A percentile compares a stretch with the other conserved stretches of the same genome.
phyloP scores from a whole-genome alignment of 1,140 invertebrate genomes.

The Asobara japonica region DNA sequence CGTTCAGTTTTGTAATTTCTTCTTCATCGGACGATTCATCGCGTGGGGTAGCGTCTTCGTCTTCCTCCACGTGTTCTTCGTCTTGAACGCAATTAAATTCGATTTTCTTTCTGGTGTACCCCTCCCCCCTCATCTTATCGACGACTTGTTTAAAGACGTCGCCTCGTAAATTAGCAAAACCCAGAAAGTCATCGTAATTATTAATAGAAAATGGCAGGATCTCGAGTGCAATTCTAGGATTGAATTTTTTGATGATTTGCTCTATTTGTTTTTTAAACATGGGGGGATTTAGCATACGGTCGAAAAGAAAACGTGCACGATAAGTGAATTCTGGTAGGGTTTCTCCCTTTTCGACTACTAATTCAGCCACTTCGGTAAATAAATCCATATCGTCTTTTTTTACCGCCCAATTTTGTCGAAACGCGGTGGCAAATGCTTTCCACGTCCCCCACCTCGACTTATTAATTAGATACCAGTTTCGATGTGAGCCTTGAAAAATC shows the following conservation, averaged over 20 bases:
- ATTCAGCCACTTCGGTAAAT: constrained; percentile 13
- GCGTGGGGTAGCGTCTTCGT: not conserved
- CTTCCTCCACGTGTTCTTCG: not conserved
- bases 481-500: constrained; percentile 23
- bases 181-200: constrained; percentile 25
- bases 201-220: not conserved
- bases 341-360: constrained; percentile 25
- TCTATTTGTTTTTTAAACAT: constrained; percentile 25
- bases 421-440: constrained; percentile 22
- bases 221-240: constrained; percentile 24
- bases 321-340: constrained; percentile 28
- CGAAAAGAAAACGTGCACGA: constrained; percentile 27
- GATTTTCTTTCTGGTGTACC: not conserved
- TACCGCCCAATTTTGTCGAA: constrained; percentile 22
- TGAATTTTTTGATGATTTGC: constrained; percentile 29
- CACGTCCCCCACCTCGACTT: constrained; percentile 16
- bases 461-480: constrained; percentile 31
- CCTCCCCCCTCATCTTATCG: not conserved
- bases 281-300: constrained; percentile 27
- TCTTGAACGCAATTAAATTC: not conserved
- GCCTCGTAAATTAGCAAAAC: constrained; percentile 14
- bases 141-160: constrained; percentile 17
- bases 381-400: constrained; percentile 27
- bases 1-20: not conserved
- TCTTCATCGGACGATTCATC: not conserved